A percentile compares a stretch with the other conserved stretches of the same genome.
These are phyloP conservation scores for Sinocyclocheilus anophthalmus DNA, from an alignment of 2,113 vertebrate species.

Conservation along the genomic window DNA sequence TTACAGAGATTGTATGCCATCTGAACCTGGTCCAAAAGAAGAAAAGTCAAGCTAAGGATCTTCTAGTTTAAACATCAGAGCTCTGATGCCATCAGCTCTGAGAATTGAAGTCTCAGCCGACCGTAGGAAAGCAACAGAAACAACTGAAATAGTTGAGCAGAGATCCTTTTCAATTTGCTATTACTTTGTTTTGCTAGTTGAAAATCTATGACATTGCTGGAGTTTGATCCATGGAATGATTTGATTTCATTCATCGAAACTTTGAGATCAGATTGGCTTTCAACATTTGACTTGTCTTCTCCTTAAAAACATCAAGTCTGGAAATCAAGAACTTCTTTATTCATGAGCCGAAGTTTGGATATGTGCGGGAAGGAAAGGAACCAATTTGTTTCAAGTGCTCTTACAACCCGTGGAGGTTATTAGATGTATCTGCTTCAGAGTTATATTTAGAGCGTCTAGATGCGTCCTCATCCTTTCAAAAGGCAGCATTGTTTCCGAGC, in stretches of 20 bases:
- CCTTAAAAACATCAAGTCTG: conserved; percentile 27
- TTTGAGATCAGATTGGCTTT: conserved; percentile 4
- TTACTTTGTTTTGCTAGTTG: conserved; percentile 21
- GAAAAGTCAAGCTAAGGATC: background rate
- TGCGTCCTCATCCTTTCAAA: conserved; percentile 51
- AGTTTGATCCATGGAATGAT: background rate
- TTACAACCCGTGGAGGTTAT: conserved; percentile 53
- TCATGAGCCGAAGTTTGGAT: conserved; percentile 23
- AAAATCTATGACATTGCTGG: background rate
- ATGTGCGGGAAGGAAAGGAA: conserved; percentile 26
- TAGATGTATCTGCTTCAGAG: conserved; percentile 48
- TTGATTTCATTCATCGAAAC: conserved; percentile 15
- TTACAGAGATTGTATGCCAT: background rate
- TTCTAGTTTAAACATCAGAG: conserved; percentile 31
- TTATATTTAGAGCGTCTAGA: conserved; percentile 54
- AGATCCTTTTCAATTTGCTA: conserved; percentile 30
- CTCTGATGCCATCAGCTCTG: conserved; percentile 1
- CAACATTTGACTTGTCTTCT: conserved; percentile 4
- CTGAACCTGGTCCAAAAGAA: conserved; percentile 19
- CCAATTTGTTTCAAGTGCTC: conserved; percentile 53
- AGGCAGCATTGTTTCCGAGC: conserved; percentile 44
- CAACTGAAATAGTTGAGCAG: conserved; percentile 2
- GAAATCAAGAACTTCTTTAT: conserved; percentile 39
- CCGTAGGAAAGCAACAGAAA: background rate
- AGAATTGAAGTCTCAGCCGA: background rate